A percentile compares a stretch with the other conserved stretches of the same genome.
Conservation (phyloP, 2,888 invertebrate genomes). For the Hydroisotoma schaefferi region DNA sequence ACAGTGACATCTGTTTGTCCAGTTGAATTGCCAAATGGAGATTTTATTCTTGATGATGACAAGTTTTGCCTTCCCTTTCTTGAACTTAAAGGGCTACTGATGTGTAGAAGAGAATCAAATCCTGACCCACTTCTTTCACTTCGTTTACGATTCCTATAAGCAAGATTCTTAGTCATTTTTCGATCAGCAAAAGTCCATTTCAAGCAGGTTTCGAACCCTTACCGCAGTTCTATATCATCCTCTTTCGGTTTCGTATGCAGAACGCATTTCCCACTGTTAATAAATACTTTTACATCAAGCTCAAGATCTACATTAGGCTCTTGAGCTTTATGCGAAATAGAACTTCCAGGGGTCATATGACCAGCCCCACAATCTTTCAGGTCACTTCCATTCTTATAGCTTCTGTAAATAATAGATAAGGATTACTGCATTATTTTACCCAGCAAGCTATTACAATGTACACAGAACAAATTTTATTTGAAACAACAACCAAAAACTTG, state of each 20-base stretch:
- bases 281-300: slow-evolving; percentile 90
- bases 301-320: slow-evolving; percentile 95
- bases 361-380: slow-evolving; percentile 28
- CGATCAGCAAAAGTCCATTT: background rate
- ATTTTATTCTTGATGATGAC: slow-evolving; percentile 36
- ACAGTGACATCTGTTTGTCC: slow-evolving; percentile 68
- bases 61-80: slow-evolving; percentile 36
- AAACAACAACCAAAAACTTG: background rate
- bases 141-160: slow-evolving; percentile 35
- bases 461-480: background rate
- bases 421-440: too few species aligned
- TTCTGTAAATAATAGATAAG: too few species aligned
- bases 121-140: slow-evolving; percentile 47
- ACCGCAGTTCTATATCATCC: slow-evolving; percentile 58
- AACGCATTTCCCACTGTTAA: slow-evolving; percentile 95
- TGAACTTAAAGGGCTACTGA: slow-evolving; percentile 41
- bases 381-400: too few species aligned
- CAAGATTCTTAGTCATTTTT: background rate
- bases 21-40: slow-evolving; percentile 40
- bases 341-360: slow-evolving; percentile 46
- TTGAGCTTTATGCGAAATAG: slow-evolving; percentile 56
- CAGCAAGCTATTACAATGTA: background rate
- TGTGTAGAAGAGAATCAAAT: slow-evolving; percentile 42
- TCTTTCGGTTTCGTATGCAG: slow-evolving; percentile 82
- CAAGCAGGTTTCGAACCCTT: background rate